A percentile compares a stretch with the other conserved stretches of the same genome.
Evolutionary conservation across 2,888 invertebrate genomes (phyloP).

Genomic region (Frankliniella intonsa): DNA sequence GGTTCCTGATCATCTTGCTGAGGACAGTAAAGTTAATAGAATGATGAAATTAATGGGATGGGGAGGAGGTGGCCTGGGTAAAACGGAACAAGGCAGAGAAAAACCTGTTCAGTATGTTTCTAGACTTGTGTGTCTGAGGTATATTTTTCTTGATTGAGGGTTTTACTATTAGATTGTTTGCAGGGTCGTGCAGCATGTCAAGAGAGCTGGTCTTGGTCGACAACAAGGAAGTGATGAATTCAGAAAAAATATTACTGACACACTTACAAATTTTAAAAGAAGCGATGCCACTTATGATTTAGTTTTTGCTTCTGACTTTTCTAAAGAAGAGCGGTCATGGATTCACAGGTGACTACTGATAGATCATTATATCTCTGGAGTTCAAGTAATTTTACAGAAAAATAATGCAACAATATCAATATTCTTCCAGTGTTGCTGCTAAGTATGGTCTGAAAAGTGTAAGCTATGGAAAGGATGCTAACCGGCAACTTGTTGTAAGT

Average conservation of each 20-base stretch:
- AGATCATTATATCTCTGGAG: too few species aligned
- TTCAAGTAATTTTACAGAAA: too few species aligned
- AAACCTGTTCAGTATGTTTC: constrained; percentile 46
- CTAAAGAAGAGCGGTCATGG: constrained; percentile 56
- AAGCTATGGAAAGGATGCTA: constrained; percentile 50
- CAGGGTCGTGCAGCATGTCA: background rate
- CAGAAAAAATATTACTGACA: background rate
- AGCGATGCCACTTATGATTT: constrained; percentile 51
- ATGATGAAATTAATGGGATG: constrained; percentile 53
- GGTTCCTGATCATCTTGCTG: constrained; percentile 35
- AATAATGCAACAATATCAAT: background rate
- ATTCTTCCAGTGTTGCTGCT: constrained; percentile 35
- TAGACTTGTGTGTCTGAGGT: too few species aligned
- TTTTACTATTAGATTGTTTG: background rate
- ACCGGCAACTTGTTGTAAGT: constrained; percentile 51
- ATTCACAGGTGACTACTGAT: background rate
- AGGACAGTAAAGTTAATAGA: constrained; percentile 49
- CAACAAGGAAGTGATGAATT: background rate
- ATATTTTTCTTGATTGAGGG: too few species aligned
- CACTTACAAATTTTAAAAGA: constrained; percentile 42
- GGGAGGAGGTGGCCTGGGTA: constrained; percentile 52
- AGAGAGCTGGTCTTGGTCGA: constrained; percentile 19
- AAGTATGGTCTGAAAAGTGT: constrained; percentile 49
- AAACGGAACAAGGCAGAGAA: constrained; percentile 47
- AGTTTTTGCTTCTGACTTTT: constrained; percentile 57